These are phyloP conservation scores for Cerceris ruficornis DNA, from an alignment of 2,888 invertebrate genomes.

Conservation along the genomic window DNA sequence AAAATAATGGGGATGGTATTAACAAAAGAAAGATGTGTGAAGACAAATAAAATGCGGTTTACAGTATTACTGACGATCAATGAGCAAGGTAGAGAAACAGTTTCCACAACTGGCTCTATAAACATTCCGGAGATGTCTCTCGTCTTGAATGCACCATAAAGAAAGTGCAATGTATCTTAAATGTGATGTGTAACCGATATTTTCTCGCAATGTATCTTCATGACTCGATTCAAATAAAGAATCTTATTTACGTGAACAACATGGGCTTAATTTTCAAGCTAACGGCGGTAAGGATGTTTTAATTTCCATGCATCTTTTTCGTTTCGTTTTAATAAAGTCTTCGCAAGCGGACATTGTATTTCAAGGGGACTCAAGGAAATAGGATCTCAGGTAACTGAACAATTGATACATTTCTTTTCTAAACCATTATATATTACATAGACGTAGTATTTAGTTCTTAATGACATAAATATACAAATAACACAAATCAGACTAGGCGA, in stretches of 20 bases:
- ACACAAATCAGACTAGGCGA: conserved; percentile 11
- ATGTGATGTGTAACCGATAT: conserved; percentile 72
- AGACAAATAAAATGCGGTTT: conserved; percentile 19
- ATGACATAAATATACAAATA: conserved; percentile 16
- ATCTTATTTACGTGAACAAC: conserved; percentile 56
- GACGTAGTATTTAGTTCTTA: conserved; percentile 11
- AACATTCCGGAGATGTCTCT: conserved; percentile 38
- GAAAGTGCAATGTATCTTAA: conserved; percentile 65
- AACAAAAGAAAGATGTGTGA: too few species aligned
- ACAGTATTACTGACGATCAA: conserved; percentile 22
- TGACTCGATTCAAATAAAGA: conserved; percentile 66
- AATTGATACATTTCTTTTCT: background rate
- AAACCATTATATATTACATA: conserved; percentile 3
- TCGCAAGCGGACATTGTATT: too few species aligned
- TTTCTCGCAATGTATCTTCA: conserved; percentile 72
- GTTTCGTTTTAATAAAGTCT: too few species aligned
- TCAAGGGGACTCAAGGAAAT: too few species aligned
- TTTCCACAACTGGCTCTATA: conserved; percentile 36
- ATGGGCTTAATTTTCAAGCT: background rate
- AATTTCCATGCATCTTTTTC: too few species aligned
- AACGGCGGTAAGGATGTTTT: too few species aligned
- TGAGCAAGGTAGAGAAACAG: conserved; percentile 28
- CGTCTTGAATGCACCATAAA: conserved; percentile 44
- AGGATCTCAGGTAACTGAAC: background rate
- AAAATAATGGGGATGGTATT: conserved; percentile 33